Evolutionary conservation across 2,797 vertebrate genomes (phyloP).

Genomic region (Pygocentrus nattereri): DNA sequence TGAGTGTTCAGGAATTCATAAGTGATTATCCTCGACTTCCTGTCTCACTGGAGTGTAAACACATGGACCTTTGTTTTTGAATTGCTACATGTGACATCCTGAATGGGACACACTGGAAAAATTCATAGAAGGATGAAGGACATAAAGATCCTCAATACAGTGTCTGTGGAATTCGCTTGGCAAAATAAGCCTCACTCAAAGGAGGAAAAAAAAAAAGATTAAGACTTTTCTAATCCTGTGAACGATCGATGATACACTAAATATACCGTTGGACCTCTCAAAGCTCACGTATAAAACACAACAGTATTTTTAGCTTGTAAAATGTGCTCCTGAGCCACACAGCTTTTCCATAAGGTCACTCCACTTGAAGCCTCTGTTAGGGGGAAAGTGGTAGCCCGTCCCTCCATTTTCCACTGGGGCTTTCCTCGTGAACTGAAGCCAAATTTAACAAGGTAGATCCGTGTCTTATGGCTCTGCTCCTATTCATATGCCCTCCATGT

Average conservation of each 20-base stretch:
- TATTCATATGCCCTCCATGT: constrained; percentile 19
- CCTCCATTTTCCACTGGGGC: constrained; percentile 42
- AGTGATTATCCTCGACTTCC: no score
- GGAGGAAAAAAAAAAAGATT: not conserved
- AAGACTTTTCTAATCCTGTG: constrained; percentile 3
- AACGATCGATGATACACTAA: not conserved
- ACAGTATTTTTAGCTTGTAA: constrained; percentile 32
- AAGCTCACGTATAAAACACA: constrained; percentile 30
- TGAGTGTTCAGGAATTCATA: no score
- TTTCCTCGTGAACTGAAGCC: constrained; percentile 36
- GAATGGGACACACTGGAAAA: no score
- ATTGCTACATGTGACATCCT: no score
- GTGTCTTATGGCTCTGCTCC: constrained; percentile 10
- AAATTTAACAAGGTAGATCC: constrained; percentile 36
- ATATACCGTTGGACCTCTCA: constrained; percentile 9
- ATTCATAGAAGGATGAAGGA: no score
- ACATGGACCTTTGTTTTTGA: no score
- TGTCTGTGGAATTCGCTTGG: no score
- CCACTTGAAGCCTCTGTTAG: constrained; percentile 20
- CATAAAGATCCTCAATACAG: no score
- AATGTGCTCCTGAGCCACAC: constrained; percentile 39
- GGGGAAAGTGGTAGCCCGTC: constrained; percentile 17
- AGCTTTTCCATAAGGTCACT: constrained; percentile 43
- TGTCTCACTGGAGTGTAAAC: no score
- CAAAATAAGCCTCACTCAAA: not conserved